Conservation (phyloP, 2,888 invertebrate genomes). For the Spodoptera picta region DNA sequence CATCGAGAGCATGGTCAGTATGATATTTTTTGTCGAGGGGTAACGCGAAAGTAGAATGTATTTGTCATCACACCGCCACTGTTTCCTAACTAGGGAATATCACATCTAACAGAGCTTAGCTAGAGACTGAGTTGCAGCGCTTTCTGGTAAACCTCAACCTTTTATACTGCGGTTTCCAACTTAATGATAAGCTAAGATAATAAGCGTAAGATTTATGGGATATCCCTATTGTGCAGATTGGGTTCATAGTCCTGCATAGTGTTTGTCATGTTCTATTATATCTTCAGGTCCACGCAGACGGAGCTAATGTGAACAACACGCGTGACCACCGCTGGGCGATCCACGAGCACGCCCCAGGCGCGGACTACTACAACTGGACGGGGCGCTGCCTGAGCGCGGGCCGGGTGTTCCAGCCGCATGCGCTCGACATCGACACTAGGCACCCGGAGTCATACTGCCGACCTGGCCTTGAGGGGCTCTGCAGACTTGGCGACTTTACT, state of each 20-base stretch:
- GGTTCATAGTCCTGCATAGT: too few relatives aligned
- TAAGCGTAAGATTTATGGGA: too few relatives aligned
- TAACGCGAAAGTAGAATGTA: too few relatives aligned
- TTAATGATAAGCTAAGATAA: too few relatives aligned
- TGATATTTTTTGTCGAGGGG: too few relatives aligned
- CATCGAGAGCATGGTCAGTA: conserved; percentile 90
- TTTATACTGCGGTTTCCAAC: too few relatives aligned
- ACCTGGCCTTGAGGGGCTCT: conserved; percentile 88
- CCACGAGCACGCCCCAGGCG: conserved; percentile 93
- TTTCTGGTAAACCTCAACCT: too few relatives aligned
- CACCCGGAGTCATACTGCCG: conserved; percentile 89
- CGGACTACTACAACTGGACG: conserved; percentile 97
- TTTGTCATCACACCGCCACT: too few relatives aligned
- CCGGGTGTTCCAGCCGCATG: conserved; percentile 92
- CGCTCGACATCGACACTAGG: conserved; percentile 90
- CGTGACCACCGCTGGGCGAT: conserved; percentile 94
- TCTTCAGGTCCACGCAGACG: conserved; percentile 94
- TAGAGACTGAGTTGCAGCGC: too few relatives aligned
- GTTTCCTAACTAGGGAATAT: too few relatives aligned
- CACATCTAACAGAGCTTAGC: too few relatives aligned
- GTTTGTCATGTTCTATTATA: not conserved
- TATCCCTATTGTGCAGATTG: too few relatives aligned
- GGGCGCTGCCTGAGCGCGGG: conserved; percentile 94
- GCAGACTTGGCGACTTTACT: conserved; percentile 93
- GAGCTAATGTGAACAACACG: conserved; percentile 92